A percentile compares a stretch with the other conserved stretches of the same genome.
These are phyloP conservation scores for Luscinia megarhynchos DNA, from an alignment of 2,797 vertebrate species.

Conservation along the genomic window DNA sequence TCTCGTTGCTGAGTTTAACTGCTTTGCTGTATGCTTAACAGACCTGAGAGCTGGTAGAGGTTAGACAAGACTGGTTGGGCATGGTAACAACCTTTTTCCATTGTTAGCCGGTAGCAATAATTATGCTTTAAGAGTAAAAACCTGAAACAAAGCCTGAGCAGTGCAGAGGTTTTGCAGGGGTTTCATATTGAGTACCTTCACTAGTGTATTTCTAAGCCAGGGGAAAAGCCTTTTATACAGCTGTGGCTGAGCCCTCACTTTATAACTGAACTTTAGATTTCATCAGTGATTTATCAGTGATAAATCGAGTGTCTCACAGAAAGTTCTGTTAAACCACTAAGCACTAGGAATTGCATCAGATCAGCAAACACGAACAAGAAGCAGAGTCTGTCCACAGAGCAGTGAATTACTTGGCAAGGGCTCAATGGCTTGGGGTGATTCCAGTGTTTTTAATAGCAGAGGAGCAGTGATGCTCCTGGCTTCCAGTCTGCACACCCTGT, in stretches of 20 bases:
- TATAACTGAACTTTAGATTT: constrained; percentile 59
- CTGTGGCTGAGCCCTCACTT: constrained; percentile 49
- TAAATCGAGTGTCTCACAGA: constrained; percentile 50
- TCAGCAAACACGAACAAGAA: constrained; percentile 14
- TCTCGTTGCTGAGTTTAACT: background rate
- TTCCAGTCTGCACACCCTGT: fast-evolving
- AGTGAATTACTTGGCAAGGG: constrained; percentile 30
- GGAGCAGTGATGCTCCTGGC: background rate
- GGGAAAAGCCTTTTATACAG: constrained; percentile 26
- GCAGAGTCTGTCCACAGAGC: background rate
- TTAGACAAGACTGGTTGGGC: background rate
- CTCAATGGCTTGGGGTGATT: constrained; percentile 8
- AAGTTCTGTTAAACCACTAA: constrained; percentile 58
- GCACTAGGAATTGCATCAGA: constrained; percentile 35
- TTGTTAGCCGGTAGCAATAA: background rate
- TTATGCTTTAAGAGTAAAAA: constrained; percentile 11
- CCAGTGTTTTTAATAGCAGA: background rate
- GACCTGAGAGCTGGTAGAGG: background rate
- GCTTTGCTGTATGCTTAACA: background rate
- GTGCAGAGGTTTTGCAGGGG: background rate
- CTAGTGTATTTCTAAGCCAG: background rate
- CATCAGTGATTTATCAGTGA: constrained; percentile 64
- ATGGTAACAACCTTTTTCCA: background rate
- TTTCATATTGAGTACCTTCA: background rate
- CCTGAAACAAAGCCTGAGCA: background rate